Base-by-base conservation (phyloP, 2,797 vertebrate genomes). In the Tenualosa thibaudeaui region DNA sequence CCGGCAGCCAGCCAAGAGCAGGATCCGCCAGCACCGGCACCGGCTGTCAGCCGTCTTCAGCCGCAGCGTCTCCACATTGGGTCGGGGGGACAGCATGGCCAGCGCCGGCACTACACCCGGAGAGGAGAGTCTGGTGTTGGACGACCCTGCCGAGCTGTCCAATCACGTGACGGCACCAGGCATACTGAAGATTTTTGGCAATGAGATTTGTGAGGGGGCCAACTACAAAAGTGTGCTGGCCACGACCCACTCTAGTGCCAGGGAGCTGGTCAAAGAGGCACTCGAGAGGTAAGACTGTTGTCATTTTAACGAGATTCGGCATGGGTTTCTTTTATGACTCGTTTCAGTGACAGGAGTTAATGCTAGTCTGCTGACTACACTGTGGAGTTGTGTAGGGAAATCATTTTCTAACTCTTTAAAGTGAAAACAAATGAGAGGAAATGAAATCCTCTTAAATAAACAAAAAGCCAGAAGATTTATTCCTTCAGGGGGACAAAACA, bases 141-240 rank as follows among this genome's bases (percentile, higher is more conserved):
- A 96, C 0, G 96, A 96, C 89, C 95, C 95, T 0, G 92, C 92
- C 0, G 96, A 96, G 91, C 92, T 96, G 86, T 96, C 96, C 91
- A 96, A 93, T 90, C 95, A 96, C 88, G 92, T 96, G 26, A 95
- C 95, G 0, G 95, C 96, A 5, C 96, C 96, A 0, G 96, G 96
- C 22, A 95, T 96, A 87, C 92, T 96, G 81, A 96, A 96, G 92
- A 94, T 96, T 83, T 96, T 96, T 81, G 96, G 96, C 43, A 94
- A 91, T 54, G 95, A 96, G 83, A 96, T 96, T 89, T 95, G 95
- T 1, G 89, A 94, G 86, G 96, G 96, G 22, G 95, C 96, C 56
- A 95, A 96, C 90, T 96, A 96, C 53, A 96, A 96, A 88, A 96
- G 96, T 2, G 95, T 96, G 75, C 89, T 96, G 84, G 96, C 96